Evolutionary conservation across 2,113 vertebrate species (phyloP).

Genomic region (Syngnathus typhle): DNA sequence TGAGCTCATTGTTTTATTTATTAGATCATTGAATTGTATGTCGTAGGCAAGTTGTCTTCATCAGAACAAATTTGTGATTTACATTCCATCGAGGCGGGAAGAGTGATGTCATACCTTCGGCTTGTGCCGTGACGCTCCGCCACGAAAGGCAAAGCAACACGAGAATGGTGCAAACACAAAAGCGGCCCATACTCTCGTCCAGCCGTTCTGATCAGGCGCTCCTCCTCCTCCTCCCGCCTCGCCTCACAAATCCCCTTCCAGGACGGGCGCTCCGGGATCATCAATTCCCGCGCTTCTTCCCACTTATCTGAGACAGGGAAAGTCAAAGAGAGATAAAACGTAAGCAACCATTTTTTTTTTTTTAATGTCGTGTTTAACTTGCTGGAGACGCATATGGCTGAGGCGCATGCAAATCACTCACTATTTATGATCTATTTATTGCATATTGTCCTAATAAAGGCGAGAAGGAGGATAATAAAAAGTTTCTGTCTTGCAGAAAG

Average conservation of each 20-base stretch:
- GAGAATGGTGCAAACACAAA: conserved; percentile 57
- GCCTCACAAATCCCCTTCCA: conserved; percentile 39
- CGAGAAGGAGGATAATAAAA: background rate
- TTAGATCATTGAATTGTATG: too few species aligned
- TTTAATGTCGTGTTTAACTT: background rate
- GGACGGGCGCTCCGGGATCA: conserved; percentile 44
- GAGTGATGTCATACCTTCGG: conserved; percentile 61
- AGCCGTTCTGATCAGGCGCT: conserved; percentile 44
- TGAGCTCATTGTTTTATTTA: too few species aligned
- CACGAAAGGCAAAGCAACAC: conserved; percentile 57
- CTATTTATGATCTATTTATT: background rate
- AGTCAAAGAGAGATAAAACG: conserved; percentile 33
- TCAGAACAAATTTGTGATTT: too few species aligned
- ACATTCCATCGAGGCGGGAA: background rate
- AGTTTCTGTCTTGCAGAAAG: background rate
- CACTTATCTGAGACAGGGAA: conserved; percentile 49
- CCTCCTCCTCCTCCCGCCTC: conserved; percentile 18
- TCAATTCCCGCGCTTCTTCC: conserved; percentile 41
- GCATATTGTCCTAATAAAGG: background rate
- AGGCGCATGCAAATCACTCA: background rate
- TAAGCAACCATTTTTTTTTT: conserved; percentile 20
- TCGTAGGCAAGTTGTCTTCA: too few species aligned
- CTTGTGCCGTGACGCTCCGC: conserved; percentile 54
- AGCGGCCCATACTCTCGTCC: conserved; percentile 61
- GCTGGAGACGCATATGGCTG: background rate